phyloP scores from a whole-genome alignment of 2,113 vertebrate genomes.

The Xenotilapia caudafasciata region DNA sequence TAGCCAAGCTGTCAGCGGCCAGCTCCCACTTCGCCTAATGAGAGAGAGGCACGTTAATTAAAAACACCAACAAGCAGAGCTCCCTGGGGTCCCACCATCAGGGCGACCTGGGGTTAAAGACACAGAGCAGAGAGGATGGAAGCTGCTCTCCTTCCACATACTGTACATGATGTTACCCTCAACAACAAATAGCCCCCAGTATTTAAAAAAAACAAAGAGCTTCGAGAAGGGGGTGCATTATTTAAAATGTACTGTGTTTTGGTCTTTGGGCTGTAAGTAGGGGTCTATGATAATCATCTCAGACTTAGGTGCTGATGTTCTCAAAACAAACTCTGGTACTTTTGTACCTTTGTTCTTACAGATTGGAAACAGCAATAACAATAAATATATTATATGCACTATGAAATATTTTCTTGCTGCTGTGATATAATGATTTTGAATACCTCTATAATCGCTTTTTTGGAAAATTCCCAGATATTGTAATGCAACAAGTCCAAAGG shows the following conservation, averaged over 20 bases:
- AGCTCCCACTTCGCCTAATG: slow-evolving; percentile 65
- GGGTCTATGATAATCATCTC: slow-evolving; percentile 16
- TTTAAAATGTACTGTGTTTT: slow-evolving; percentile 11
- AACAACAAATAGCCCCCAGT: slow-evolving; percentile 34
- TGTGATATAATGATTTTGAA: not conserved
- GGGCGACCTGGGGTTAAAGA: slow-evolving; percentile 66
- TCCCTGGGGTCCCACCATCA: slow-evolving; percentile 58
- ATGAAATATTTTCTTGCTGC: not conserved
- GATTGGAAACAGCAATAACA: not conserved
- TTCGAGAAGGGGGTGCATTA: not conserved
- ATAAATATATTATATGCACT: not conserved
- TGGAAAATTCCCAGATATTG: not conserved
- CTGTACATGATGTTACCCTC: slow-evolving; percentile 8
- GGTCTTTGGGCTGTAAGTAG: not conserved
- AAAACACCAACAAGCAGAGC: slow-evolving; percentile 67
- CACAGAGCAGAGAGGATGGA: slow-evolving; percentile 19
- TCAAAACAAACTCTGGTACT: slow-evolving; percentile 17
- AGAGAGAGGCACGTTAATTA: slow-evolving; percentile 66
- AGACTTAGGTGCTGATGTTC: slow-evolving; percentile 24
- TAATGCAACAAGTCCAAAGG: not conserved
- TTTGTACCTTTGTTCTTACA: slow-evolving; percentile 9
- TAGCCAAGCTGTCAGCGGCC: slow-evolving; percentile 62
- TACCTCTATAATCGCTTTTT: not conserved
- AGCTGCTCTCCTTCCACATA: slow-evolving; percentile 32
- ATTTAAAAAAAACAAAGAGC: slow-evolving; percentile 36